Evolutionary conservation across 1,140 invertebrate genomes (phyloP).

Genomic region (Papilio xuthus): DNA sequence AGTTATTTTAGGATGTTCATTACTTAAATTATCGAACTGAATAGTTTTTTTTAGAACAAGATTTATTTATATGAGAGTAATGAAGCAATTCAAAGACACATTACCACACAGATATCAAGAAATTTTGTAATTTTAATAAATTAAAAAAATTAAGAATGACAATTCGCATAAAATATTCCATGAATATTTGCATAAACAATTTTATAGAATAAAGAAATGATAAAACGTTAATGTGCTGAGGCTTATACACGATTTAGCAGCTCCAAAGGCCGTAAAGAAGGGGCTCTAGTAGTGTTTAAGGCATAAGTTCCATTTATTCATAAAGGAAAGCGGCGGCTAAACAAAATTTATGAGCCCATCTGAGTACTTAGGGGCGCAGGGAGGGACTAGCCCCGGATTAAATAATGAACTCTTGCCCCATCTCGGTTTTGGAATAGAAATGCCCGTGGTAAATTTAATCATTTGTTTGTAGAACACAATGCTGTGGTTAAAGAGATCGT

Average conservation of each 20-base stretch:
- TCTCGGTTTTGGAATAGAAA: conserved; percentile 34
- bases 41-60: too few species aligned
- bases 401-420: conserved; percentile 39
- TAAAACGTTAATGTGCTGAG: conserved; percentile 33
- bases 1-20: too few species aligned
- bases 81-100: too few species aligned
- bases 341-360: conserved; percentile 49
- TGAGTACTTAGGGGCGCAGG: conserved; percentile 39
- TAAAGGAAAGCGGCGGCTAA: conserved; percentile 43
- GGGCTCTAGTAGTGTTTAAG: conserved; percentile 42
- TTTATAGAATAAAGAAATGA: conserved; percentile 21
- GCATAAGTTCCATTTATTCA: conserved; percentile 44
- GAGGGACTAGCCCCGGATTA: conserved; percentile 40
- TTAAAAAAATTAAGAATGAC: background rate
- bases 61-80: too few species aligned
- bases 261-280: conserved; percentile 35
- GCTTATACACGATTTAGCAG: conserved; percentile 32
- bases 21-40: too few species aligned
- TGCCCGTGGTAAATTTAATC: conserved; percentile 27
- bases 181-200: conserved; percentile 20
- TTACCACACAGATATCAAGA: too few species aligned
- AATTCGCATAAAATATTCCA: background rate
- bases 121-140: background rate
- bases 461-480: conserved; percentile 25
- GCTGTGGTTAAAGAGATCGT: background rate